A percentile compares a stretch with the other conserved stretches of the same genome.
Conservation (phyloP, 2,797 vertebrate species). For the Gastrophryne carolinensis region DNA sequence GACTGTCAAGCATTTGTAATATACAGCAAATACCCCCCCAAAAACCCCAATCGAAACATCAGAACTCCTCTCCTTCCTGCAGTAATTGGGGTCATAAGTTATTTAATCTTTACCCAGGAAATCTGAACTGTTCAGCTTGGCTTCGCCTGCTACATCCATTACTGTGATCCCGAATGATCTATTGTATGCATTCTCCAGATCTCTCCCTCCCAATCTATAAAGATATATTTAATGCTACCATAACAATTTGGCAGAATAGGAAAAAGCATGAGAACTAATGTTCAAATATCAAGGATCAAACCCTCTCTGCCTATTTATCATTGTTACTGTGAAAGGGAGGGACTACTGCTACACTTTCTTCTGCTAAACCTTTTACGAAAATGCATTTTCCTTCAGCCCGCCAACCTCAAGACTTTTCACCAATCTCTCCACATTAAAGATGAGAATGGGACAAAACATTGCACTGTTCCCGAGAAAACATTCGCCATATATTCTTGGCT, state of each 20-base stretch:
- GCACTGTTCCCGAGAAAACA: neutral
- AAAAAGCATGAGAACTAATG: conserved; percentile 30
- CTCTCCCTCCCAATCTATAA: conserved; percentile 44
- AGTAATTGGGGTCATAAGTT: conserved; percentile 48
- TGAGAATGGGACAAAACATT: neutral
- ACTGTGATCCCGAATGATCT: conserved; percentile 48
- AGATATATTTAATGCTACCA: conserved; percentile 48
- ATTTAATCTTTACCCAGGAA: conserved; percentile 44
- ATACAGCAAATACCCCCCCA: conserved; percentile 3
- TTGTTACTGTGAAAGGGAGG: neutral
- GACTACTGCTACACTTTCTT: neutral
- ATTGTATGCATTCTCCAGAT: conserved; percentile 50
- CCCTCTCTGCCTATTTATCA: conserved; percentile 21
- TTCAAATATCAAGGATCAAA: conserved; percentile 33
- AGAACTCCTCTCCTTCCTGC: conserved; percentile 38
- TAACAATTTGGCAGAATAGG: conserved; percentile 45
- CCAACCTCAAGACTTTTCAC: neutral
- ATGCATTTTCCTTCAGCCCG: neutral
- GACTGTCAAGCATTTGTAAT: conserved; percentile 26
- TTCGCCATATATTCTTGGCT: neutral
- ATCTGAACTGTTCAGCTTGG: conserved; percentile 21
- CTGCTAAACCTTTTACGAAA: neutral
- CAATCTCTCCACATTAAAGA: neutral
- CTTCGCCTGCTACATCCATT: conserved; percentile 47
- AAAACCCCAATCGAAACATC: conserved; percentile 18